A percentile compares a stretch with the other conserved stretches of the same genome.
These are phyloP conservation scores for Melanaphis sacchari DNA, from an alignment of 1,140 invertebrate species.

Conservation along the genomic window DNA sequence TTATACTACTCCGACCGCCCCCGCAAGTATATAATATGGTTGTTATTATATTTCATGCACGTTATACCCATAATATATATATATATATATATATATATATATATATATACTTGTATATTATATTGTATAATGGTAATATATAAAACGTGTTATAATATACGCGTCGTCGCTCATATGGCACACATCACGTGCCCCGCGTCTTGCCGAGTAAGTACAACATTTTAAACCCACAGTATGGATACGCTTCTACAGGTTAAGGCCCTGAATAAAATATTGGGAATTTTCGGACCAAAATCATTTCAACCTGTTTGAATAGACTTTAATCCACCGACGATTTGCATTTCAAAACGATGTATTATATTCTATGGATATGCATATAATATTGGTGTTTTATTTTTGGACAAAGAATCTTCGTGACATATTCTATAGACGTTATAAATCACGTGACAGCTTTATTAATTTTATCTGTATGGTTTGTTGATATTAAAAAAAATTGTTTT, in stretches of 20 bases:
- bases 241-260: neutral
- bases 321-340: neutral
- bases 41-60: conserved; percentile 18
- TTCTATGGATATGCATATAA: neutral
- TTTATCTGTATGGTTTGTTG: too few species aligned
- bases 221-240: neutral
- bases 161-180: neutral
- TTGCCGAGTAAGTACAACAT: neutral
- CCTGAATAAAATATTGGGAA: conserved; percentile 20
- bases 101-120: neutral
- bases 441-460: too few species aligned
- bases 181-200: neutral
- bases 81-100: neutral
- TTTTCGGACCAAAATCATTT: neutral
- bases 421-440: too few species aligned
- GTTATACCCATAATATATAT: neutral
- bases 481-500: too few species aligned
- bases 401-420: too few species aligned
- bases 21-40: neutral
- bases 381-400: too few species aligned
- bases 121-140: neutral
- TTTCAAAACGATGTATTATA: neutral
- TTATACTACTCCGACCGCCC: neutral
- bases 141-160: conserved; percentile 5
- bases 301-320: neutral